Evolutionary conservation across 2,113 vertebrate genomes (phyloP), one percentile per base, ranked within the genome.

Genomic region (Pollimyrus isidori): DNA sequence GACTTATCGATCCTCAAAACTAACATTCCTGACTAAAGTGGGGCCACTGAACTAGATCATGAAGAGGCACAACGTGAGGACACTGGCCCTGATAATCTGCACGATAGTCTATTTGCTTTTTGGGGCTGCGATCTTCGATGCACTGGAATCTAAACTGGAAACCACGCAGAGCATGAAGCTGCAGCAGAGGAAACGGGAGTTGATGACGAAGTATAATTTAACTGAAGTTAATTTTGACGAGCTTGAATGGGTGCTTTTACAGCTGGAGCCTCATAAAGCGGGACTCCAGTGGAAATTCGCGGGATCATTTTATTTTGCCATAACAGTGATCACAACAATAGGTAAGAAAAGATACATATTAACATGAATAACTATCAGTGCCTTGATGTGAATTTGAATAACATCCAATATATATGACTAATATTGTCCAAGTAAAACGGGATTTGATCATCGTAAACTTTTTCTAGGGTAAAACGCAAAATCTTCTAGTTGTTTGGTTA

Each of bases 291-390:
- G 98, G 98, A 97, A 96, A 91, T 99, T 99, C 93, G 96, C 98
- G 17, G 98, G 98, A 0, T 98, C 98, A 89, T 99, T 99, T 92
- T 99, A 99, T 95, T 99, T 99, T 95, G 98, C 98, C 95, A 98
- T 99, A 96, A 99, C 98, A 94, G 98, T 99, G 96, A 99, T 99
- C 93, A 99, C 98, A 48, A 99, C 98, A 1, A 99, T 99, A 95
- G 98, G 98, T 99, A 95, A 94, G 95, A 86, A 56, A 53, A 30
- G 83, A 49, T 19, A 80, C 45, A 42, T 42, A 42, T 19, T 35
- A 42, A 42, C 73, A 80, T 5, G 30, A 80, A 80, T 80, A 42
- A 15, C 15, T 80, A 42, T 42, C 30, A 80, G 15, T 13, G 69
- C 69, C n/a, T 80, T 80, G 5, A 80, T 39, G 15, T 39, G 15